Evolutionary conservation across 2,797 vertebrate genomes (phyloP).

Genomic region (Cyclopterus lumpus): DNA sequence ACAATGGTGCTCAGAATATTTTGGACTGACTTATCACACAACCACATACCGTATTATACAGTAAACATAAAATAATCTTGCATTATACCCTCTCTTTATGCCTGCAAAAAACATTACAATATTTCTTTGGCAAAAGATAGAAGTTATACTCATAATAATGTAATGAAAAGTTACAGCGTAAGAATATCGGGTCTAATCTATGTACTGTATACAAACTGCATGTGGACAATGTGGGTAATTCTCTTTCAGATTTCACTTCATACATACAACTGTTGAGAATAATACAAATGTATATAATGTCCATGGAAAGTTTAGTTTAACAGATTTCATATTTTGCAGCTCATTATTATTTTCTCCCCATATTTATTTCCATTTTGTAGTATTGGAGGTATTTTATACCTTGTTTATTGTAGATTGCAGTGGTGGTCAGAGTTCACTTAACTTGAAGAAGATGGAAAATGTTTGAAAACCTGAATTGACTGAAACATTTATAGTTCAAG

Average conservation of each 20-base stretch:
- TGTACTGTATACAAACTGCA: background rate
- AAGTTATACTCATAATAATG: background rate
- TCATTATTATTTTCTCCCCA: background rate
- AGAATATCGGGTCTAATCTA: background rate
- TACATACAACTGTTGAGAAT: background rate
- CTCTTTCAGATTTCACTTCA: background rate
- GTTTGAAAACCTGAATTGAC: background rate
- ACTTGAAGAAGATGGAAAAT: background rate
- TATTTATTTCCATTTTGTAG: background rate
- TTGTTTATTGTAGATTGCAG: background rate
- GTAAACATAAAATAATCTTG: conserved; percentile 19
- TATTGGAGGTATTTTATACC: background rate
- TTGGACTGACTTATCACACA: conserved; percentile 44
- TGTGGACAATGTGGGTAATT: background rate
- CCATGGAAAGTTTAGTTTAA: background rate
- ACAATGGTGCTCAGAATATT: conserved; percentile 14
- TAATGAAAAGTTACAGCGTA: background rate
- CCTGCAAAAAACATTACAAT: background rate
- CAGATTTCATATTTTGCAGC: background rate
- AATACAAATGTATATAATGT: background rate
- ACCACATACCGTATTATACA: conserved; percentile 11
- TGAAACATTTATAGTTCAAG: background rate
- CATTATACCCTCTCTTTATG: no score
- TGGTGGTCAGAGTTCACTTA: background rate
- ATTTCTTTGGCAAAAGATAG: background rate